A percentile compares a stretch with the other conserved stretches of the same genome.
phyloP scores from a whole-genome alignment of 2,888 invertebrate genomes.

The Zhuqinia jingwanae region DNA sequence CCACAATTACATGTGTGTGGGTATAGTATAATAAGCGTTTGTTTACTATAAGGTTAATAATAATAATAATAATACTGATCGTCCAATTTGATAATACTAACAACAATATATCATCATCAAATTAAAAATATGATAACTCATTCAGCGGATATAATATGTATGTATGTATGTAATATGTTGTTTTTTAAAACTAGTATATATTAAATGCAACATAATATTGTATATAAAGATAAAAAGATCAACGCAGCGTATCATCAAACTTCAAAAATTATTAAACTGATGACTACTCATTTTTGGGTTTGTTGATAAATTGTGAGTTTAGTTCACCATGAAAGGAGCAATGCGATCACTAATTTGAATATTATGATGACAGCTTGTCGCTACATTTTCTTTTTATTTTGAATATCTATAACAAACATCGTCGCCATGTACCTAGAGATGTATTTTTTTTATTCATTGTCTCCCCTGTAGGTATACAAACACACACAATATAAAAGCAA shows the following conservation, averaged over 20 bases:
- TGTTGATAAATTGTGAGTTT: slow-evolving; percentile 52
- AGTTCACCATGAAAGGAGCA: slow-evolving; percentile 43
- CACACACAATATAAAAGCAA: too few relatives aligned
- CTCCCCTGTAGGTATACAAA: slow-evolving; percentile 22
- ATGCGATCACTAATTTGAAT: slow-evolving; percentile 66
- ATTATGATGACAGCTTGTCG: slow-evolving; percentile 70
- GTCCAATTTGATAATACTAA: slow-evolving; percentile 50
- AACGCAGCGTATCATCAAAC: slow-evolving; percentile 28
- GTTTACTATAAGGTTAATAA: slow-evolving; percentile 15
- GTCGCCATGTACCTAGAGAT: slow-evolving; percentile 61
- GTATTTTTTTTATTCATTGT: slow-evolving; percentile 18
- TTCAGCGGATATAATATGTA: slow-evolving; percentile 41
- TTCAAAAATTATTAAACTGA: slow-evolving; percentile 54
- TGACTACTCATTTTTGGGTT: slow-evolving; percentile 28
- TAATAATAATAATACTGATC: slow-evolving; percentile 34
- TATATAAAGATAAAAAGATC: not conserved
- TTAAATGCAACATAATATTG: not conserved
- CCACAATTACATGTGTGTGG: slow-evolving; percentile 24
- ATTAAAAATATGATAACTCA: slow-evolving; percentile 70
- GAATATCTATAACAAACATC: slow-evolving; percentile 36
- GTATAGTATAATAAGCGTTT: not conserved
- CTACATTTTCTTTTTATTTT: slow-evolving; percentile 47
- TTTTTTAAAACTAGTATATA: not conserved
- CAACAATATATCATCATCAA: slow-evolving; percentile 66
- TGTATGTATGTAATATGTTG: not conserved